These are phyloP conservation scores for Thamnaconus septentrionalis DNA, from an alignment of 2,113 vertebrate genomes.

Conservation along the genomic window DNA sequence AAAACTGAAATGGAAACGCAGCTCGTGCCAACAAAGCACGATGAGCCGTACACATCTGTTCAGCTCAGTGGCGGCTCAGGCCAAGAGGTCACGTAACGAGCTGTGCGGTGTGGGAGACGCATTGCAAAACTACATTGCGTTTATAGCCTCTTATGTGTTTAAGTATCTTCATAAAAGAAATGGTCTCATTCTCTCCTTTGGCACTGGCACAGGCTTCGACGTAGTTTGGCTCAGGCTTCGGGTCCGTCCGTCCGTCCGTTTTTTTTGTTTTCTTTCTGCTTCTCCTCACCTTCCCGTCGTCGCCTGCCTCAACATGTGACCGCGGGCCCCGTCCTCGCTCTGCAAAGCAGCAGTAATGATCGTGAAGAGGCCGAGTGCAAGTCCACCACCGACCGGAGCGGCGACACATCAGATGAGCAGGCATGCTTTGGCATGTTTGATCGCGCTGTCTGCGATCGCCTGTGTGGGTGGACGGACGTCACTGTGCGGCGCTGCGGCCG, in stretches of 20 bases:
- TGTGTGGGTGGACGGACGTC: slow-evolving; percentile 5
- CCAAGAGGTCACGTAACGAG: too few species aligned
- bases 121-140: too few species aligned
- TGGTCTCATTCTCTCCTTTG: slow-evolving; percentile 8
- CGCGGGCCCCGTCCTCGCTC: slow-evolving; percentile 21
- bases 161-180: slow-evolving; percentile 1
- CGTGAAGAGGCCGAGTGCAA: slow-evolving; percentile 29
- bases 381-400: slow-evolving; percentile 5
- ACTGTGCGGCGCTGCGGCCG: slow-evolving; percentile 13
- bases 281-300: slow-evolving; percentile 5
- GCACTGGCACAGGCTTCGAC: slow-evolving; percentile 12
- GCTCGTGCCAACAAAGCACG: too few species aligned
- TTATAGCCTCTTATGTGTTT: too few species aligned
- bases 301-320: slow-evolving; percentile 17
- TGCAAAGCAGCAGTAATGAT: slow-evolving; percentile 37
- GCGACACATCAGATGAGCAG: slow-evolving; percentile 19
- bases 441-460: not conserved
- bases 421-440: slow-evolving; percentile 24
- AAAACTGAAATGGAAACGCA: too few species aligned
- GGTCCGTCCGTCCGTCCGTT: slow-evolving; percentile 4
- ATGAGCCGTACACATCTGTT: too few species aligned
- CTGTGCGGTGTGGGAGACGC: too few species aligned
- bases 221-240: slow-evolving; percentile 20
- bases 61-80: too few species aligned
- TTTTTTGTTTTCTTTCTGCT: too few species aligned